These are phyloP conservation scores for Mirza zaza DNA, from an alignment of 2,113 vertebrate species.

Conservation along the genomic window DNA sequence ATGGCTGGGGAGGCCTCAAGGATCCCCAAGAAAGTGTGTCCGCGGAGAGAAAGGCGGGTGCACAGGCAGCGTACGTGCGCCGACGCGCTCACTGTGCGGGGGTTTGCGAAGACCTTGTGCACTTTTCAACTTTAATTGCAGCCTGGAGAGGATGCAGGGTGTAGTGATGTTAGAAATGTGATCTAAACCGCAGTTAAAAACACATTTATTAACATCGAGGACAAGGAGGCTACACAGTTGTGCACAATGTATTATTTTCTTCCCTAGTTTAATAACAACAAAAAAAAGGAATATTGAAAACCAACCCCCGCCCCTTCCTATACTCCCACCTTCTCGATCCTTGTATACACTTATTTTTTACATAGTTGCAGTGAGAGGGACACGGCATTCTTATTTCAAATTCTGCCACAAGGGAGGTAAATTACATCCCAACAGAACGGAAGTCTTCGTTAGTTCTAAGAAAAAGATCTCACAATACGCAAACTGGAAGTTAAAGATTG, in stretches of 20 bases:
- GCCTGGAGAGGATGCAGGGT: neutral
- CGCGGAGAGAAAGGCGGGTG: neutral
- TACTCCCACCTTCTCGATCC: neutral
- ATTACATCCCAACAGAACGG: neutral
- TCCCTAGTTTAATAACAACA: neutral
- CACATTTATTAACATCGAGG: constrained; percentile 29
- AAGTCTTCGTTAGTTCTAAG: constrained; percentile 31
- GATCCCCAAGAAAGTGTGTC: constrained; percentile 21
- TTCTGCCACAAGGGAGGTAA: constrained; percentile 11
- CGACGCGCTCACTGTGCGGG: neutral
- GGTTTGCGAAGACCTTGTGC: neutral
- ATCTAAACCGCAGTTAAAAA: constrained; percentile 17
- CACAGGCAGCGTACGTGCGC: neutral
- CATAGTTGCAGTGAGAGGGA: constrained; percentile 23
- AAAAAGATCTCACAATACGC: neutral
- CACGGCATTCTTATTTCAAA: neutral
- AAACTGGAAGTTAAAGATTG: constrained; percentile 35
- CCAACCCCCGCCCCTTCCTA: neutral
- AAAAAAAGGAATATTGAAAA: neutral
- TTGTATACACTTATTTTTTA: neutral
- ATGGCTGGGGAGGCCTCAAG: neutral
- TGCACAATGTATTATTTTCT: neutral
- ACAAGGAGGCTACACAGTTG: neutral
- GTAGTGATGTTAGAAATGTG: neutral
- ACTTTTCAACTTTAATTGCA: constrained; percentile 35